Base-by-base conservation (phyloP, 2,888 invertebrate genomes). In the Agrotis exclamationis region DNA sequence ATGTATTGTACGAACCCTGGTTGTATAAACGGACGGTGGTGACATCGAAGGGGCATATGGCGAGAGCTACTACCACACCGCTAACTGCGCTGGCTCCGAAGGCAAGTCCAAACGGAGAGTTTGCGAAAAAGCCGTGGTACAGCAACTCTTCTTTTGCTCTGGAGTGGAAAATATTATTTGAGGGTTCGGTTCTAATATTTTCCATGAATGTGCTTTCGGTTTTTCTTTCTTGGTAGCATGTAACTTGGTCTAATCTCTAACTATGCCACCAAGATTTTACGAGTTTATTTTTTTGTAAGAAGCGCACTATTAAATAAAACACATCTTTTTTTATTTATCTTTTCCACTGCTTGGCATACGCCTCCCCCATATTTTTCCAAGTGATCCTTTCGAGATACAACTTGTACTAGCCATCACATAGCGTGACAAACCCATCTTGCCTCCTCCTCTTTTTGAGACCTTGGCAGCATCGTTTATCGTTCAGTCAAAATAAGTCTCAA, bases 31-130 rank as follows among this genome's bases (percentile, higher is more conserved):
- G 96, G n/a, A 98, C 98, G 58, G 98, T 97, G 81, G 98, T 96
- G 47, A 99, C 98, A 92, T 99, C 99, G 88, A 99, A 98, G 0
- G 99, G 99, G 70, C 98, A 98, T 97, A 99, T 98, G 76, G 97
- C 96, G 0, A 98, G 84, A 7, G 98, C 97, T 33, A 98, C 97
- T 57, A 97, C 97, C 50, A 98, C 94, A 0, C 99, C 99, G 75
- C 98, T 98, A 24, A 98, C 93, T 88, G 98, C 96, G 87, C 98
- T 98, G 13, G 98, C 97, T 2, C 87, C 79, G 88, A 95, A 94
- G 7, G 95, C 92, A 16, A 95, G 91, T 33, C 89, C 90, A 96
- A 95, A 74, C 18, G 92, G 93, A 28, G 95, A 92, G 63, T 86
- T 80, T 66, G 87, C 82, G 84, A 90, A 93, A 73, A 94, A 84